phyloP scores from a whole-genome alignment of 1,140 invertebrate genomes.

The Cryptotermes secundus region DNA sequence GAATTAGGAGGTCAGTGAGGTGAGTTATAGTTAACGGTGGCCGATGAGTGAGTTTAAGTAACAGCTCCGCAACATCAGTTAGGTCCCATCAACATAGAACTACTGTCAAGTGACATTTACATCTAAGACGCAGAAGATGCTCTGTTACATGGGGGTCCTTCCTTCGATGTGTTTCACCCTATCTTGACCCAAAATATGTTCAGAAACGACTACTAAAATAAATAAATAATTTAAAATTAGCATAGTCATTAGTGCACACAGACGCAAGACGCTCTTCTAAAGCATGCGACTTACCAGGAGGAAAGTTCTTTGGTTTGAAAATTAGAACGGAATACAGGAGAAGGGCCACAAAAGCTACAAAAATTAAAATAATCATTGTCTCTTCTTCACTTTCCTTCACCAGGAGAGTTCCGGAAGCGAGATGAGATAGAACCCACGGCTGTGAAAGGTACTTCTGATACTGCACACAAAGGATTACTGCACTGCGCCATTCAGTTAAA shows the following conservation, averaged over 20 bases:
- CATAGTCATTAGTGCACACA: background rate
- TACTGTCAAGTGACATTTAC: too few relatives aligned
- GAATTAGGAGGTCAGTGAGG: too few relatives aligned
- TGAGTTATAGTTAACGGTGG: too few relatives aligned
- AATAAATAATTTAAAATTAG: background rate
- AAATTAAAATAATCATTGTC: background rate
- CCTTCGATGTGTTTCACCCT: background rate
- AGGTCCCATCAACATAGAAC: too few relatives aligned
- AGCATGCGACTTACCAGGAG: background rate
- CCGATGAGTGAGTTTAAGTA: too few relatives aligned
- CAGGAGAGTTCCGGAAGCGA: background rate
- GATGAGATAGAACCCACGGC: background rate
- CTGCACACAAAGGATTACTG: background rate
- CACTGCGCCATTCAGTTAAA: background rate
- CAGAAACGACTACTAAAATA: background rate
- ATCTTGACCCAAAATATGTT: background rate
- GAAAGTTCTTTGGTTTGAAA: background rate
- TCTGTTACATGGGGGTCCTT: too few relatives aligned
- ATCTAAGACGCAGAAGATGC: too few relatives aligned
- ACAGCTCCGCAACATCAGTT: too few relatives aligned
- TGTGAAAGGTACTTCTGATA: background rate
- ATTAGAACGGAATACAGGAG: background rate
- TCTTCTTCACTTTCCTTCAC: too few relatives aligned
- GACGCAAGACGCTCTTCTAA: background rate
- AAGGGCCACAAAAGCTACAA: background rate